Evolutionary conservation across 2,888 invertebrate genomes (phyloP).

Genomic region (Desoria tigrina): DNA sequence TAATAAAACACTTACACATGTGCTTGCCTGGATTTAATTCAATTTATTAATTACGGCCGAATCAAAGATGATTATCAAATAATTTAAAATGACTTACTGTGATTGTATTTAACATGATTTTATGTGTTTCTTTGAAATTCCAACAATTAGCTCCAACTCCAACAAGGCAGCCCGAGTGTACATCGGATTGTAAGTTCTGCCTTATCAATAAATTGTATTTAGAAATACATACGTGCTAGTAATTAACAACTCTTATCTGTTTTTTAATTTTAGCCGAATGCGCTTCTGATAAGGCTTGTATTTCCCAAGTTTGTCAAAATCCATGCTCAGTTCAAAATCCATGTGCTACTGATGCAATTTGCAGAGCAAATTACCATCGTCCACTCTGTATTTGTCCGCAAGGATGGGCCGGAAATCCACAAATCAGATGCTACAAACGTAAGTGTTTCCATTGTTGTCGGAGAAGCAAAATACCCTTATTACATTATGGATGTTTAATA

Average conservation of each 20-base stretch:
- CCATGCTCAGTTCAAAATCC: slow-evolving; percentile 77
- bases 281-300: slow-evolving; percentile 74
- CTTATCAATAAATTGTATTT: no score
- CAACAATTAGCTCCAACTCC: slow-evolving; percentile 9
- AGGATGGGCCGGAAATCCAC: slow-evolving; percentile 85
- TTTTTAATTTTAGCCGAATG: slow-evolving; percentile 62
- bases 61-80: no score
- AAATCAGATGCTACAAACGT: slow-evolving; percentile 83
- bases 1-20: not conserved
- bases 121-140: no score
- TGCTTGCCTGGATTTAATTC: no score
- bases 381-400: slow-evolving; percentile 81
- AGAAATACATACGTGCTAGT: slow-evolving; percentile 60
- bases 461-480: not conserved
- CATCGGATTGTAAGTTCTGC: slow-evolving; percentile 2
- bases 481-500: no score
- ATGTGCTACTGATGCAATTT: slow-evolving; percentile 79
- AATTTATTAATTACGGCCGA: no score
- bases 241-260: slow-evolving; percentile 63
- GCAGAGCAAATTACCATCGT: slow-evolving; percentile 73
- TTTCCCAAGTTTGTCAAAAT: slow-evolving; percentile 75
- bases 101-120: no score
- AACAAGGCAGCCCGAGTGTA: slow-evolving; percentile 57
- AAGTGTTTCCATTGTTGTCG: slow-evolving; percentile 57
- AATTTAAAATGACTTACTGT: no score